Evolutionary conservation across 2,797 vertebrate species (phyloP), one percentile per base, ranked within the genome.

Genomic region (Uromys caudimaculatus): DNA sequence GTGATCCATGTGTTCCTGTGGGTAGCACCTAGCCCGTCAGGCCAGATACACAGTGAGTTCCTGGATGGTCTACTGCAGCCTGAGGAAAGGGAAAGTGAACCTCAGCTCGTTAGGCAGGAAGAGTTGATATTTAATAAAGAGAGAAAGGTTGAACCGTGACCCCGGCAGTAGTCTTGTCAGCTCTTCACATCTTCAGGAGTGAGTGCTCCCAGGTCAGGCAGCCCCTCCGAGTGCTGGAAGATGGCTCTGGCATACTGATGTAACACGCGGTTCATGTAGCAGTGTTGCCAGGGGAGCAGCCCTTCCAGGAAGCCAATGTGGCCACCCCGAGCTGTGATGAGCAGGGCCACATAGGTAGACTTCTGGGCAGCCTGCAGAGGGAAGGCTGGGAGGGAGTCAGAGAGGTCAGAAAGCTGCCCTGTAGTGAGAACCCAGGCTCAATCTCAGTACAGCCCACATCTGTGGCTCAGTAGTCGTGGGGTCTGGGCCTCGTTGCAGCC

Each of bases 251-350:
- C 91, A 3, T 99, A 99, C 97, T 99, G 99, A 14, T 98, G 97
- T 0, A 99, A 98, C 79, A 99, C 97, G 3, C 98, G 98, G 86
- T 98, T 99, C 99, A 99, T 99, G 97, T 98, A 99, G 89, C 82
- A 98, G 92, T 98, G 98, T 0, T 98, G 98, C 1, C 96, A 97
- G 0, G 99, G 99, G 60, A 99, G 98, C 92, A 99, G 85, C 8
- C 99, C 99, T 92, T 99, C 98, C 97, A 99, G 96, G 98, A 99
- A 99, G 86, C 99, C 99, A 0, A 99, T 98, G 98, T 99, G 99
- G 54, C 99, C 99, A 0, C 99, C 99, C 0, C 98, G 98, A 0
- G 98, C 96, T 0, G 99, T 99, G 96, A 99, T 73, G 97, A 99
- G 73, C 89, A 99, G 98, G 0, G 99, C 99, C 0, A 99, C 98